phyloP scores from a whole-genome alignment of 37 sponge, comb jelly and placozoan species.

The Corticium candelabrum region DNA sequence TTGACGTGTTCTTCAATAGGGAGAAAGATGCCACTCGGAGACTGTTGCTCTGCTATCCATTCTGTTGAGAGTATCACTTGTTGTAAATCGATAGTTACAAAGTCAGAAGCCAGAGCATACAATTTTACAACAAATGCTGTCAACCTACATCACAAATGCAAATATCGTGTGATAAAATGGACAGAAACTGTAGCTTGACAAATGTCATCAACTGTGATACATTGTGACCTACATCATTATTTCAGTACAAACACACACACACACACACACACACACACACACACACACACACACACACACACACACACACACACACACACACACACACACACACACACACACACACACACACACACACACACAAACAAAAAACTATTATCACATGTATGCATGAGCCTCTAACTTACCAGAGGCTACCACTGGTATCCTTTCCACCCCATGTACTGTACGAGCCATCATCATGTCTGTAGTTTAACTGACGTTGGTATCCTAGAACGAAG shows the following conservation, averaged over 20 bases:
- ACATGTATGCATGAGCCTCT: not conserved
- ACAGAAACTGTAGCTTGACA: not conserved
- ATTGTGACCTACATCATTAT: no score
- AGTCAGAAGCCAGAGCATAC: not conserved
- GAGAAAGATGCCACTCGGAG: not conserved
- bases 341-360: no score
- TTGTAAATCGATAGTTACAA: not conserved
- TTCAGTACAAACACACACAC: no score
- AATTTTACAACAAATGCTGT: constrained; percentile 20
- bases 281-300: no score
- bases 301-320: no score
- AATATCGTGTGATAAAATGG: not conserved
- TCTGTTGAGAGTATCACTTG: not conserved
- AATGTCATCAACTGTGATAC: no score
- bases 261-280: no score
- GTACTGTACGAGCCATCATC: constrained; percentile 13
- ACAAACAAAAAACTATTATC: no score
- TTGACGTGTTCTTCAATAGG: not conserved
- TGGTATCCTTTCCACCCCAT: constrained; percentile 1
- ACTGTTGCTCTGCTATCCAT: not conserved
- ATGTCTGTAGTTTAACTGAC: not conserved
- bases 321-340: not conserved
- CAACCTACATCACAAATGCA: not conserved
- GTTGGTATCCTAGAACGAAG: constrained; percentile 2
- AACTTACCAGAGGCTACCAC: constrained; percentile 8